A percentile compares a stretch with the other conserved stretches of the same genome.
phyloP scores from a whole-genome alignment of 2,113 vertebrate genomes.

The Upupa epops region DNA sequence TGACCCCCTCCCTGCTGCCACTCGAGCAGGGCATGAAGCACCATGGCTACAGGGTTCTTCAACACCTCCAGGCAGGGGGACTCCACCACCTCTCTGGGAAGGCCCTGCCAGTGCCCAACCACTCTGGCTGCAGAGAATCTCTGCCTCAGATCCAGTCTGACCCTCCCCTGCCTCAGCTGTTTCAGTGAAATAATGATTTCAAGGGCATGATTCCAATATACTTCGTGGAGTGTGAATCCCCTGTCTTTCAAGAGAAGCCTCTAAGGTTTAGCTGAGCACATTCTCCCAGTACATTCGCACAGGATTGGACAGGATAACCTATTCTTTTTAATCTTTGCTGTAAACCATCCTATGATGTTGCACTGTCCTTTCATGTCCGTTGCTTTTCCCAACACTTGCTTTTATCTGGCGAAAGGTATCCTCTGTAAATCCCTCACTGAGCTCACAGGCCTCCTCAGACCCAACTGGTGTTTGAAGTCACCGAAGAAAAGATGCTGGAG shows the following conservation, averaged over 20 bases:
- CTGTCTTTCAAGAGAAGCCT: background rate
- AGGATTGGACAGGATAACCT: background rate
- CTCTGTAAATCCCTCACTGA: background rate
- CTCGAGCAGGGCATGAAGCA: no score
- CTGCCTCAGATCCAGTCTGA: no score
- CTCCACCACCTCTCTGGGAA: no score
- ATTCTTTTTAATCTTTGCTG: background rate
- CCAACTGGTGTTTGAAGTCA: background rate
- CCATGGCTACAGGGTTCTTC: no score
- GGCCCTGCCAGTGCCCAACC: no score
- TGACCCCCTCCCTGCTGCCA: no score
- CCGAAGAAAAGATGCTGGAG: background rate
- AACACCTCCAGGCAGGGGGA: no score
- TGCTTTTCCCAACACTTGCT: background rate
- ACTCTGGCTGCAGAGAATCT: no score
- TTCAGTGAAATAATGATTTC: background rate
- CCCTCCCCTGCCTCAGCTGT: no score
- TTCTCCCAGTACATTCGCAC: background rate
- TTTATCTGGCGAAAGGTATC: background rate
- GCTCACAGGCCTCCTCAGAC: background rate
- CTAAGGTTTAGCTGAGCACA: background rate
- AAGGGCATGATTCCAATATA: background rate
- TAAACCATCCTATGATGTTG: background rate
- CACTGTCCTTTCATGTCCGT: background rate
- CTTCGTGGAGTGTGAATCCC: background rate